Evolutionary conservation across 2,797 vertebrate genomes (phyloP).

Genomic region (Cossypha dichroa): DNA sequence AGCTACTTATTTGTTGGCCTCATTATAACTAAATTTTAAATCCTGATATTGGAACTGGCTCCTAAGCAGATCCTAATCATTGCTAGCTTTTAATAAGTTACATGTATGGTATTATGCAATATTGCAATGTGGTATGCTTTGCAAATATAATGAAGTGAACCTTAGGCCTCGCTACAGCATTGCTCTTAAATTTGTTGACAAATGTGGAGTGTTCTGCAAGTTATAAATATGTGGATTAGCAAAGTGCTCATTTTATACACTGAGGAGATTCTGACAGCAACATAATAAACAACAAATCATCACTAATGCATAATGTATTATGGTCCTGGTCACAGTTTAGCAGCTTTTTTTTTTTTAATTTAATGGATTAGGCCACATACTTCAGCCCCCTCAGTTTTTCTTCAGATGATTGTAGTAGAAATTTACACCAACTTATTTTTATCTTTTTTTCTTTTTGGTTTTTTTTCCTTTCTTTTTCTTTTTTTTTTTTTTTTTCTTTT

Average conservation of each 20-base stretch:
- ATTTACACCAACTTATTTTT: not conserved
- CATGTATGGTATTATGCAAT: not conserved
- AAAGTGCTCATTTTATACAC: not conserved
- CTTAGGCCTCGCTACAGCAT: not conserved
- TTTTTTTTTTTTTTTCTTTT: too few species aligned
- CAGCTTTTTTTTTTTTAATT: too few species aligned
- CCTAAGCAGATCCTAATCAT: not conserved
- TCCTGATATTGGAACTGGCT: not conserved
- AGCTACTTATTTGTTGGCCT: not conserved
- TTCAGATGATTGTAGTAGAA: not conserved
- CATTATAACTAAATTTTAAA: not conserved
- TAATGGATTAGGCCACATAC: not conserved
- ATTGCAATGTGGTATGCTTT: not conserved
- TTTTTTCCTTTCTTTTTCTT: not conserved
- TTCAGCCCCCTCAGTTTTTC: not conserved
- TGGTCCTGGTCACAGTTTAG: not conserved
- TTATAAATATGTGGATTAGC: conserved; percentile 11
- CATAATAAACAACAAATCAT: not conserved
- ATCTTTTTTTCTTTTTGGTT: fast-evolving
- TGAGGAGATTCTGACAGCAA: not conserved
- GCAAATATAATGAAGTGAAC: not conserved
- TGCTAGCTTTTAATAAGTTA: not conserved
- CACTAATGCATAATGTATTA: not conserved
- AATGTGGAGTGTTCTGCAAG: not conserved
- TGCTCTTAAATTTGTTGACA: not conserved